phyloP scores from a whole-genome alignment of 2,113 vertebrate species.

The Dendrocopos noguchii region DNA sequence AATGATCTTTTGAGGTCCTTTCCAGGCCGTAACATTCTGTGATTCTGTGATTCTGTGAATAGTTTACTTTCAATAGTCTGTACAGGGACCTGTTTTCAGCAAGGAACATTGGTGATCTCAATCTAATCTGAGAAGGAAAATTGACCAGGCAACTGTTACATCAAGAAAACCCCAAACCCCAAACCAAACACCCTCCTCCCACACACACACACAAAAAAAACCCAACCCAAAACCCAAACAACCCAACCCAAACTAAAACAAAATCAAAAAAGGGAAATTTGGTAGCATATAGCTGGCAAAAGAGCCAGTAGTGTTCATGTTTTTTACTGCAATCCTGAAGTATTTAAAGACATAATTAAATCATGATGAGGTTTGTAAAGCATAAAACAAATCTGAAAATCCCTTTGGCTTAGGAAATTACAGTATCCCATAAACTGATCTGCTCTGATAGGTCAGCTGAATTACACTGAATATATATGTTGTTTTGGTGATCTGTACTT shows the following conservation, averaged over 20 bases:
- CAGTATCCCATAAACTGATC: neutral
- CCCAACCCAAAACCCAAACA: too few relatives aligned
- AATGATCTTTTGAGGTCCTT: too few relatives aligned
- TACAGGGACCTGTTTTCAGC: neutral
- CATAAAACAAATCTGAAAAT: neutral
- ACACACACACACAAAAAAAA: too few relatives aligned
- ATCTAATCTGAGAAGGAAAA: conserved; percentile 18
- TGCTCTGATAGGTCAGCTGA: neutral
- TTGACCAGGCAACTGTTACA: neutral
- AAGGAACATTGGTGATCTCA: neutral
- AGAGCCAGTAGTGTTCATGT: neutral
- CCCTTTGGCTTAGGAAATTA: neutral
- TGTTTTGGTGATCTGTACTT: neutral
- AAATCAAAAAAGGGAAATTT: neutral
- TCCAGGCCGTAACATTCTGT: too few relatives aligned
- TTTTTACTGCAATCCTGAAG: neutral
- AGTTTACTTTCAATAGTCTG: neutral
- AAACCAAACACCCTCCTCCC: too few relatives aligned
- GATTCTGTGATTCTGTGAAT: neutral
- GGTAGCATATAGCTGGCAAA: neutral
- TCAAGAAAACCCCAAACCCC: neutral
- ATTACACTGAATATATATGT: neutral
- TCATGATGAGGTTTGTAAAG: neutral
- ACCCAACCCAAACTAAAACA: too few relatives aligned
- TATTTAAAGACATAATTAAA: neutral